These are phyloP conservation scores for Drosophila kuntzei DNA, from an alignment of 2,888 invertebrate species.

Conservation along the genomic window DNA sequence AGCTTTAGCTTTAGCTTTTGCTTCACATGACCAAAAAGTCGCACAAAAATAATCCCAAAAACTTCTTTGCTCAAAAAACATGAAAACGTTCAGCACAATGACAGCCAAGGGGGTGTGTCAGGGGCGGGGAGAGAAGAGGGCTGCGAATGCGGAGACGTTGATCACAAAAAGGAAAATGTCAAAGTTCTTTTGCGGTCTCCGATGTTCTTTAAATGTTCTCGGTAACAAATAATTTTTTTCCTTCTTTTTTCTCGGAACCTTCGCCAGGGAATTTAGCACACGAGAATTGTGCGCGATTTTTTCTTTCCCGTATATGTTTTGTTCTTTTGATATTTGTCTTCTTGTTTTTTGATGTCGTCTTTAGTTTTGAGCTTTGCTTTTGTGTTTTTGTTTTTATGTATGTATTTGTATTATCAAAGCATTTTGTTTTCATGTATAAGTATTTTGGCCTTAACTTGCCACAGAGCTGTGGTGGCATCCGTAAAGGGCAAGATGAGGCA, in stretches of 20 bases:
- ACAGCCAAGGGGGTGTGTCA: constrained; percentile 33
- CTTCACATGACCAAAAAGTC: constrained; percentile 73
- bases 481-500: constrained; percentile 10
- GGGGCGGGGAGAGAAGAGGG: constrained; percentile 13
- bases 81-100: constrained; percentile 68
- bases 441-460: constrained; percentile 24
- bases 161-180: constrained; percentile 77
- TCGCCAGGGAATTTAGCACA: constrained; percentile 71
- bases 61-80: constrained; percentile 76
- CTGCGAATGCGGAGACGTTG: constrained; percentile 59
- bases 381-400: constrained; percentile 17
- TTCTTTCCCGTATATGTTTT: constrained; percentile 13
- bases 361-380: constrained; percentile 42
- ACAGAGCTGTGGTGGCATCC: not conserved
- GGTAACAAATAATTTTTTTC: constrained; percentile 48
- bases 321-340: constrained; percentile 20
- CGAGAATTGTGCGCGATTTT: constrained; percentile 48
- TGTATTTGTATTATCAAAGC: constrained; percentile 31
- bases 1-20: constrained; percentile 34
- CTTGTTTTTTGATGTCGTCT: constrained; percentile 31
- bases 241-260: constrained; percentile 66
- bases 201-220: constrained; percentile 78
- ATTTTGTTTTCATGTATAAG: constrained; percentile 49
- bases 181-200: constrained; percentile 78
- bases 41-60: constrained; percentile 79